Base-by-base conservation (phyloP, 2,797 vertebrate species). In the Pangasius sanitwongsei region DNA sequence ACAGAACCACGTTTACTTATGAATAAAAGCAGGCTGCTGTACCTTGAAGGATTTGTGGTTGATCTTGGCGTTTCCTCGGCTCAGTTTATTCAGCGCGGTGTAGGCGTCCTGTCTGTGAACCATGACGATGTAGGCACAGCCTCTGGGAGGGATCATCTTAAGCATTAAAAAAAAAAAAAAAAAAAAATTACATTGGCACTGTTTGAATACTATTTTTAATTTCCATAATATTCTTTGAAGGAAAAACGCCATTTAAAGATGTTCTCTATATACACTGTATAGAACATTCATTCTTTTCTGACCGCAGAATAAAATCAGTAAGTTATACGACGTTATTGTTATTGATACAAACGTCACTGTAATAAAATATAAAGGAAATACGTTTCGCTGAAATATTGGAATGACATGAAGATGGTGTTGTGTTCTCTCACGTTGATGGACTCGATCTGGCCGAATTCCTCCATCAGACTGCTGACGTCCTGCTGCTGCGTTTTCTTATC, bases 31-130 rank as follows among this genome's bases (percentile, higher is more conserved):
- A n/a, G 13, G 25, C 44, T 44, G 6, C 53, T 70, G 28, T 97
- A 99, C 99, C 98, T 99, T 99, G 92, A 99, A 98, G 89, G 98
- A 96, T 95, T 99, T 99, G 95, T 98, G 97, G 94, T 99, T 99
- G 92, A 99, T 98, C 96, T 98, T 98, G 92, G 96, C 97, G 80
- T 96, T 96, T 53, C 97, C 98, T 91, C 97, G 96, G 93, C 97
- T 97, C 93, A 99, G 97, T 93, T 97, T 98, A 92, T 96, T 97
- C 87, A 99, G 95, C 86, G 99, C 98, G 70, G 97, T 98, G 91
- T 97, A 95, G 75, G 99, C 99, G 92, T 99, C 98, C 93, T 98
- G 97, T 91, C 99, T 96, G 93, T 99, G 98, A 93, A 99, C 97
- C 99, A 99, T 99, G 53, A 97, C 97, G 85, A 99, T 98, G 91